Evolutionary conservation across 2,888 invertebrate genomes (phyloP), one percentile per base, ranked within the genome.

Genomic region (Cheilosia urbana): DNA sequence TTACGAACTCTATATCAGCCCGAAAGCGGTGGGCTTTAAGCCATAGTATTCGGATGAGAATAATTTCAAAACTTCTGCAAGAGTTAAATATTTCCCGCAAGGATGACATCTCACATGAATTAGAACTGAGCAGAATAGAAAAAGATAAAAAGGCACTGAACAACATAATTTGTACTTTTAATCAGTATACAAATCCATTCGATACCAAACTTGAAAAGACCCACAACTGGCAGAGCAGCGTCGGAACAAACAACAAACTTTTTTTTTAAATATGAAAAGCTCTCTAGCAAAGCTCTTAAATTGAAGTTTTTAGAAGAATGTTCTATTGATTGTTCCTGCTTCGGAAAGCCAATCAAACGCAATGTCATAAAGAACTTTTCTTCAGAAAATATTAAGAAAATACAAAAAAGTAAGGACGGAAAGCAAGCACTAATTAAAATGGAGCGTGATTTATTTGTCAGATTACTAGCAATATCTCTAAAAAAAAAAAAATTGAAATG

Each of bases 21-120:
- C 47, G 69, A 15, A 34, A 69, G 34, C 58, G 58, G 30, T 68
- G 53, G 53, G 68, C 68, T 11, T 42, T 68, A 24, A 30, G 30
- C 6, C 30, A 30, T 9, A 30, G 1, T 30, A 30, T 30, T 6
- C 30, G 30, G 6, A 30, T 9, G 4, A 30, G 9, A 30, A 30
- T 30, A 55, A n/a, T n/a, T n/a, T n/a, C n/a, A n/a, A n/a, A n/a
- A n/a, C n/a, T n/a, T n/a, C n/a, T n/a, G n/a, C n/a, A n/a, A n/a
- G n/a, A n/a, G n/a, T n/a, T n/a, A n/a, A 30, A 30, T 30, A 30
- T 30, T 30, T 7, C 30, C 6, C 30, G 9, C 30, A 6, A 7
- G 17, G 66, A 66, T 17, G 11, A 40, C n/a, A 40, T 66, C 3
- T 7, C 37, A 9, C 24, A 53, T n/a, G 53, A 66, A n/a, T 13